phyloP scores from a whole-genome alignment of 2,888 invertebrate species.

The Stomorhina lunata region DNA sequence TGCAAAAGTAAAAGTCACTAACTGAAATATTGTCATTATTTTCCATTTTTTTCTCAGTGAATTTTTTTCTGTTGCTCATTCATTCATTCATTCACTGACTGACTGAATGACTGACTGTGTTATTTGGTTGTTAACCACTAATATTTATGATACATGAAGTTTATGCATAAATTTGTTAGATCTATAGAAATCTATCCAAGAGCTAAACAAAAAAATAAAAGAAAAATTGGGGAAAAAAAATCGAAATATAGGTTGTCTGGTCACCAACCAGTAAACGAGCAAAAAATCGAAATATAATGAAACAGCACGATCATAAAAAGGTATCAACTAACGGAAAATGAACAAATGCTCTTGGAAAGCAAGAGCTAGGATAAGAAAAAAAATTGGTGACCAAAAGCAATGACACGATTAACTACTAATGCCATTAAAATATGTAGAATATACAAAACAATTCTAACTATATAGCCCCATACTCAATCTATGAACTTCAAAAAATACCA shows the following conservation, averaged over 20 bases:
- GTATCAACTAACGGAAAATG: conserved; percentile 57
- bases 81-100: background rate
- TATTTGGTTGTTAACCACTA: conserved; percentile 50
- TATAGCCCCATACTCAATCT: background rate
- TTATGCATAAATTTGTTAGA: conserved; percentile 61
- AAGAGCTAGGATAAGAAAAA: background rate
- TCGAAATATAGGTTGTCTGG: conserved; percentile 64
- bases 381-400: conserved; percentile 57
- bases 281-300: conserved; percentile 38
- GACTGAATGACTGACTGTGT: background rate
- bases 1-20: conserved; percentile 61
- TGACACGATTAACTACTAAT: conserved; percentile 62
- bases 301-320: conserved; percentile 48
- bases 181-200: conserved; percentile 13
- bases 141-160: conserved; percentile 60
- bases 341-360: conserved; percentile 2
- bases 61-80: background rate
- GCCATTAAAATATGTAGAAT: conserved; percentile 54
- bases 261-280: conserved; percentile 32
- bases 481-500: conserved; percentile 34
- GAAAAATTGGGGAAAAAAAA: conserved; percentile 20
- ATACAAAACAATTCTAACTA: background rate
- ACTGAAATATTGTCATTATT: conserved; percentile 59
- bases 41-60: background rate
- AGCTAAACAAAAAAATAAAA: background rate